phyloP scores from a whole-genome alignment of 2,888 invertebrate species.

The Drosophila suboccidentalis region DNA sequence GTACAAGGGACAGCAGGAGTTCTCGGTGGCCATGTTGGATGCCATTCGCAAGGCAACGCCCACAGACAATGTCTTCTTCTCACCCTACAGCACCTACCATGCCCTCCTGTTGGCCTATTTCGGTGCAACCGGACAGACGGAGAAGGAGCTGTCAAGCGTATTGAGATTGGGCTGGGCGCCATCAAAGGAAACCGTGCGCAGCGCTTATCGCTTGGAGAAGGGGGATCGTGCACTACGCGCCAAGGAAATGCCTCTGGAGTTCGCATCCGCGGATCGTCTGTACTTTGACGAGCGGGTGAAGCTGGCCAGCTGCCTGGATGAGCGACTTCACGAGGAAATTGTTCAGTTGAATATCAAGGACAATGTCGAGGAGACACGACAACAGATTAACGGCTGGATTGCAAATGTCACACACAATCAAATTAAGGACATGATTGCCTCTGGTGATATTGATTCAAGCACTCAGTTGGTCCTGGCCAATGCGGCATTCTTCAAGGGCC shows the following conservation, averaged over 20 bases:
- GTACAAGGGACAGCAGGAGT: conserved; percentile 88
- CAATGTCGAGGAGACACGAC: conserved; percentile 88
- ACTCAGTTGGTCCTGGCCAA: conserved; percentile 93
- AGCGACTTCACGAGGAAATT: conserved; percentile 89
- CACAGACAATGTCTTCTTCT: conserved; percentile 93
- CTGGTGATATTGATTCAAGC: conserved; percentile 87
- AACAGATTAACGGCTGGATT: conserved; percentile 92
- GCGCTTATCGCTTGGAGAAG: conserved; percentile 91
- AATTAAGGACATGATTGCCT: conserved; percentile 90
- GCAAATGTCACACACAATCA: conserved; percentile 90
- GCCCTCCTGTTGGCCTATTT: conserved; percentile 92
- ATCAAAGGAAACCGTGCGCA: conserved; percentile 90
- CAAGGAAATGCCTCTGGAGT: conserved; percentile 89
- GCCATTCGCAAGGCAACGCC: conserved; percentile 89
- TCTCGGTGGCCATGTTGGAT: conserved; percentile 90
- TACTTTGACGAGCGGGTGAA: conserved; percentile 87
- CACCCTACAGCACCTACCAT: conserved; percentile 94
- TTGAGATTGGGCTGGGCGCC: conserved; percentile 82
- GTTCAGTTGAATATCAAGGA: conserved; percentile 88
- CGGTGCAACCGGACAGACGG: conserved; percentile 90
- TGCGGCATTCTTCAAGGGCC: conserved; percentile 95
- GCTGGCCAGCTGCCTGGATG: conserved; percentile 88
- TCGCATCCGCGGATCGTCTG: conserved; percentile 91
- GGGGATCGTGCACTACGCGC: conserved; percentile 86
- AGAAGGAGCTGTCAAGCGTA: conserved; percentile 84